A percentile compares a stretch with the other conserved stretches of the same genome.
These are phyloP conservation scores for Scomber scombrus DNA, from an alignment of 2,113 vertebrate species.

Conservation along the genomic window DNA sequence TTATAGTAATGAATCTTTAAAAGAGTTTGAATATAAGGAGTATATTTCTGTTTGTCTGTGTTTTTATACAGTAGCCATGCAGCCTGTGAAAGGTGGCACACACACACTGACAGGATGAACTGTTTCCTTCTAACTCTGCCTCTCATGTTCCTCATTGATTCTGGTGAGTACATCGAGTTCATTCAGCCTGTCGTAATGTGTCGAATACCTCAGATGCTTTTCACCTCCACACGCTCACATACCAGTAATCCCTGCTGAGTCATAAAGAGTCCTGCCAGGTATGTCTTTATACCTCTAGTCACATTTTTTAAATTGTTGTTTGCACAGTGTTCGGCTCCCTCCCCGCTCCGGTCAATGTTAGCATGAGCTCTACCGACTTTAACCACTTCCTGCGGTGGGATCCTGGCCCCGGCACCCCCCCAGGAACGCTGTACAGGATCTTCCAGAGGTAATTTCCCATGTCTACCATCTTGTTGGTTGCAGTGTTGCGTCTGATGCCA, in stretches of 20 bases:
- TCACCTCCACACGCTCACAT: not conserved
- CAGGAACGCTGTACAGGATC: conserved; percentile 48
- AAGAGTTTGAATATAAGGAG: not conserved
- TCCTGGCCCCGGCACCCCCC: conserved; percentile 56
- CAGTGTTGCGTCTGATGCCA: no score
- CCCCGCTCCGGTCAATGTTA: conserved; percentile 49
- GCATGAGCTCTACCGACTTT: conserved; percentile 56
- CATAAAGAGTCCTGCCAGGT: not conserved
- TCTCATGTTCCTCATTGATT: conserved; percentile 1
- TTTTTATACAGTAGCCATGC: not conserved
- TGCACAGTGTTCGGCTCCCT: conserved; percentile 29
- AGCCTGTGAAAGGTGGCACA: not conserved
- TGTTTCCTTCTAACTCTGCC: not conserved
- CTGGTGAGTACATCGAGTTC: conserved; percentile 39
- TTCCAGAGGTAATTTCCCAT: conserved; percentile 15
- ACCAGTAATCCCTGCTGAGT: not conserved
- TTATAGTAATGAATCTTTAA: not conserved
- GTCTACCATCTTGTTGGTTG: no score
- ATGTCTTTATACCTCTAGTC: not conserved
- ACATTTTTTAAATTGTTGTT: not conserved
- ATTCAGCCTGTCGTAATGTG: no score
- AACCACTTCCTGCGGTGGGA: conserved; percentile 64
- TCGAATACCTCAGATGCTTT: not conserved
- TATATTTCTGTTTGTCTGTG: not conserved
- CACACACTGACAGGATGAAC: conserved; percentile 20